Evolutionary conservation across 2,888 invertebrate species (phyloP).

Genomic region (Xylocampa areola): DNA sequence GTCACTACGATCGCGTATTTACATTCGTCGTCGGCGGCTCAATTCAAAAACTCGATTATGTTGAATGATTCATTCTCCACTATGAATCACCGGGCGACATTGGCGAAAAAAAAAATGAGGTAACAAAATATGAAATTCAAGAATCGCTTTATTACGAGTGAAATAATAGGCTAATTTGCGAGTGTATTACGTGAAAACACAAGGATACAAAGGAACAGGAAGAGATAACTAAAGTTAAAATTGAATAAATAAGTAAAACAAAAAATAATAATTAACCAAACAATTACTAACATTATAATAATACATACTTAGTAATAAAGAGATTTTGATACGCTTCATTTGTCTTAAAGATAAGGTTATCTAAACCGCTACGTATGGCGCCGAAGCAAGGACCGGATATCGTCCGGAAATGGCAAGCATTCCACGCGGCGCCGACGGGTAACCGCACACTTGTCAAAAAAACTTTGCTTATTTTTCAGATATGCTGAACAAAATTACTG

Average conservation of each 20-base stretch:
- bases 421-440: slow-evolving; percentile 81
- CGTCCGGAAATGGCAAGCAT: slow-evolving; percentile 89
- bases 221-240: slow-evolving; percentile 52
- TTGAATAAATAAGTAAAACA: slow-evolving; percentile 69
- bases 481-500: slow-evolving; percentile 51
- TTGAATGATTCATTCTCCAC: slow-evolving; percentile 83
- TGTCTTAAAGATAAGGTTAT: slow-evolving; percentile 69
- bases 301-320: slow-evolving; percentile 10
- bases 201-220: slow-evolving; percentile 70
- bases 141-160: slow-evolving; percentile 8
- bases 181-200: slow-evolving; percentile 9
- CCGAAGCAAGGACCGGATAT: slow-evolving; percentile 82
- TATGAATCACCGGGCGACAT: slow-evolving; percentile 85
- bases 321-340: slow-evolving; percentile 42
- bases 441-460: slow-evolving; percentile 79
- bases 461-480: slow-evolving; percentile 67
- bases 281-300: slow-evolving; percentile 19
- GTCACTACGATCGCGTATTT: slow-evolving; percentile 86
- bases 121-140: slow-evolving; percentile 39
- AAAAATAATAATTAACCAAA: slow-evolving; percentile 46
- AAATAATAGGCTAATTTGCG: slow-evolving; percentile 5
- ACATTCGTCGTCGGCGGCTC: slow-evolving; percentile 84
- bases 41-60: slow-evolving; percentile 89
- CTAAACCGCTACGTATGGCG: slow-evolving; percentile 74
- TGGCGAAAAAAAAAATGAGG: slow-evolving; percentile 61